Conservation (phyloP, 1,140 invertebrate species). For the Glossosoma conforme region DNA sequence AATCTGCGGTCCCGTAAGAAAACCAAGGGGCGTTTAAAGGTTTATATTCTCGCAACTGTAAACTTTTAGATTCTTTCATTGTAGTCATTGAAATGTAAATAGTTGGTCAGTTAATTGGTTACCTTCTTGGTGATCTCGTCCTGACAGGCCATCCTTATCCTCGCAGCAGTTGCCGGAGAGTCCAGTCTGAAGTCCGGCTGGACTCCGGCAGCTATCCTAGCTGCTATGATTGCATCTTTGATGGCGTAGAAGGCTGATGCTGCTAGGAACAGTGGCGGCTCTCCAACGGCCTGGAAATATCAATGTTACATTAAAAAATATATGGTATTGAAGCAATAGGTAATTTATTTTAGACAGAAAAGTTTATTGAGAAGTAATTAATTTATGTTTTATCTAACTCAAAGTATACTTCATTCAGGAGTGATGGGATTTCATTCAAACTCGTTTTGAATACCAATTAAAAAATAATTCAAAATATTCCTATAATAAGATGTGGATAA, state of each 20-base stretch:
- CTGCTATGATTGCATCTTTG: conserved; percentile 79
- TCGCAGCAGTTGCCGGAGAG: conserved; percentile 82
- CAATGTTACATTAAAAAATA: too few relatives aligned
- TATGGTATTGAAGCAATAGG: too few relatives aligned
- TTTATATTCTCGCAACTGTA: neutral
- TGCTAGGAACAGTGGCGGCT: conserved; percentile 89
- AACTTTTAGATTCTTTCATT: neutral
- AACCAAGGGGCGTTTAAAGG: neutral
- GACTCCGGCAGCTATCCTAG: conserved; percentile 64
- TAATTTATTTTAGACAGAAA: too few relatives aligned
- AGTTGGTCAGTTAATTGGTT: conserved; percentile 23
- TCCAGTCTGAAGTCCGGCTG: conserved; percentile 65
- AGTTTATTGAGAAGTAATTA: neutral
- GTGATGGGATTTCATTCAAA: too few relatives aligned
- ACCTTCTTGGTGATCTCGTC: conserved; percentile 81
- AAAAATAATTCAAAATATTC: too few relatives aligned
- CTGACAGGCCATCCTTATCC: conserved; percentile 84
- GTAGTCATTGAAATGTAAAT: neutral
- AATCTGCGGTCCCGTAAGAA: too few relatives aligned
- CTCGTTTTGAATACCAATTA: too few relatives aligned
- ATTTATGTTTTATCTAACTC: too few relatives aligned
- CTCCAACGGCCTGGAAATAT: conserved; percentile 84
- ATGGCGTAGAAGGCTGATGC: conserved; percentile 86
- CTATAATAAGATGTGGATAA: too few relatives aligned
- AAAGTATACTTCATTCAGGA: too few relatives aligned